These are phyloP conservation scores for Brachypteracias leptosomus DNA, from an alignment of 2,113 vertebrate species.

Conservation along the genomic window DNA sequence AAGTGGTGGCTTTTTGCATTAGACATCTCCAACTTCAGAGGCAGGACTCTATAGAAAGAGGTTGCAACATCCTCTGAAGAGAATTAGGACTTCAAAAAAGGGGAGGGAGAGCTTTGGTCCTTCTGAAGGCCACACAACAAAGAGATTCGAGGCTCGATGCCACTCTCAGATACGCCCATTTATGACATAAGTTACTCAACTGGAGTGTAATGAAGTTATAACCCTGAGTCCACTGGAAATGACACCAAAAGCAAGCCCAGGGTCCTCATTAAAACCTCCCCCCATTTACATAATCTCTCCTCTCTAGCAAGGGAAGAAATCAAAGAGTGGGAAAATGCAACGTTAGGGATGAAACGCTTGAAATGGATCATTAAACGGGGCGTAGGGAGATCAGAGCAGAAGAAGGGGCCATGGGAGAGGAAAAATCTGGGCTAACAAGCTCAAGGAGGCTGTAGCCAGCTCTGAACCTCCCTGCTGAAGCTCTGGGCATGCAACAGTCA, in stretches of 20 bases:
- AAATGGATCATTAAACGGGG: background rate
- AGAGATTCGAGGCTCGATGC: background rate
- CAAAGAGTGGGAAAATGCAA: slow-evolving; percentile 3
- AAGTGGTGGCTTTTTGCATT: background rate
- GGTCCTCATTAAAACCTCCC: background rate
- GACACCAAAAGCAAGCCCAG: background rate
- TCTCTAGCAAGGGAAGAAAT: background rate
- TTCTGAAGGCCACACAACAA: slow-evolving; percentile 60
- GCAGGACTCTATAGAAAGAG: background rate
- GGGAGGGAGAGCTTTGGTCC: background rate
- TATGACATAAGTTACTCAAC: background rate
- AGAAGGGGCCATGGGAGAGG: background rate
- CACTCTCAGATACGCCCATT: slow-evolving; percentile 12
- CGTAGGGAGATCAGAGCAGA: background rate
- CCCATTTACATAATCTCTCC: background rate
- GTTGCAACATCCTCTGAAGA: slow-evolving; percentile 35
- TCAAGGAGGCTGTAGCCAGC: background rate
- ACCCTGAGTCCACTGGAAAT: background rate
- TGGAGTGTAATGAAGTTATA: background rate
- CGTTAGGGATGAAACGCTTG: background rate
- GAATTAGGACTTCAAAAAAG: slow-evolving; percentile 53
- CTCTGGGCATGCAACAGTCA: fast-evolving
- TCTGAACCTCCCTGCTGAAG: background rate
- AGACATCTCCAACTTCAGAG: slow-evolving; percentile 2
- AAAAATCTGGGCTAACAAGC: background rate